Base-by-base conservation (phyloP, 1,140 invertebrate genomes). In the Dermatophagoides farinae region DNA sequence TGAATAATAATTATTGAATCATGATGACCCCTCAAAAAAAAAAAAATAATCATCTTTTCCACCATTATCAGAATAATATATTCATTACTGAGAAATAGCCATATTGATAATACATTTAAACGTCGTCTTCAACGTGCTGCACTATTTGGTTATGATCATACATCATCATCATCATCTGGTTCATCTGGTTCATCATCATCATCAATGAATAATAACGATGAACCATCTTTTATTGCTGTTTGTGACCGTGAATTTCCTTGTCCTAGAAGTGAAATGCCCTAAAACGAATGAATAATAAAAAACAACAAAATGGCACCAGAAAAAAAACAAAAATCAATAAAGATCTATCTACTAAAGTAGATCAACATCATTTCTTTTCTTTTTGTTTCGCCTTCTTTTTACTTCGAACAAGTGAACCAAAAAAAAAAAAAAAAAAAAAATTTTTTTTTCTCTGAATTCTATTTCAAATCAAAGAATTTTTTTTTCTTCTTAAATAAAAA, bases 31-130 rank as follows among this genome's bases (percentile, higher is more conserved):
- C 31, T 31, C 31, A 31, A 31, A 31, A 31, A 31, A 31, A 31
- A 31, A 31, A 31, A 31, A 31, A 31, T 4, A 31, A 31, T 4
- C 31, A 31, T 47, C 53, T n/a, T n/a, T n/a, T n/a, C n/a, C n/a
- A 9, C 9, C 18, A 11, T 4, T 64, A 57, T n/a, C 58, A 69
- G 68, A 38, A 65, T 70, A 12, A 66, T 69, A 39, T 69, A 67
- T 58, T 67, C 67, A 31, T 66, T 70, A 10, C 43, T 70, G 44
- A 65, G 62, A 31, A 70, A 70, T 57, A 66, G 58, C n/a, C 63
- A 62, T 43, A 66, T 70, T 12, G 60, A 64, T 11, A 57, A 62
- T n/a, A 64, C 60, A 12, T 68, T 67, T 54, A 70, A 70, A 49
- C 59, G 64, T 43, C 64, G 67, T 46, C 31, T 70, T 23, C 59